Base-by-base conservation (phyloP, 2,797 vertebrate species). In the Staurois parvus region DNA sequence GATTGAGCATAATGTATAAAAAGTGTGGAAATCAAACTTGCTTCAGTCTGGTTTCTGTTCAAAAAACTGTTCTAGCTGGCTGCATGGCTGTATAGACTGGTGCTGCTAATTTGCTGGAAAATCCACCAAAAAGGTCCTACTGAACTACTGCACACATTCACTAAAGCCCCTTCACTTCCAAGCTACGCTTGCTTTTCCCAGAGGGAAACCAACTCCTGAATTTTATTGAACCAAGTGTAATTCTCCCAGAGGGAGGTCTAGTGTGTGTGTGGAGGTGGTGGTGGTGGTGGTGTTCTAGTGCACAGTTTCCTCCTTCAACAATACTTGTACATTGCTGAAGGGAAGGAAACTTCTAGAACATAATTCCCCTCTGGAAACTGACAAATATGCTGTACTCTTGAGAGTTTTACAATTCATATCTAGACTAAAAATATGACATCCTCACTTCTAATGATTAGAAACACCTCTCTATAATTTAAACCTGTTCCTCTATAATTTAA, bases 181-280 rank as follows among this genome's bases (percentile, higher is more conserved):
- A 59, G 21, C 21, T 8, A 8, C 30, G 26, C 7, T 45, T 74
- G n/a, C 24, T 24, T 70, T 37, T 4, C 32, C 34, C 34, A 40
- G 8, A 52, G 42, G 72, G 26, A 48, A 45, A 48, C 26, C 72
- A 34, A n/a, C 69, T 40, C 32, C 69, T n/a, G 72, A 74, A 48
- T 74, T 48, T 6, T 28, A 30, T 75, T 75, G 11, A 74, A 75
- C 72, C 30, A 75, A 75, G n/a, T 56, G 42, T 56, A 75, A 48
- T 52, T 75, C 72, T 75, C 72, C 42, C 72, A 52, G 5, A 75
- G 45, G 72, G 72, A 75, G 72, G 21, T 52, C 17, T 30, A 52
- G 72, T 19, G 29, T 10, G 37, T 9, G 37, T 7, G 8, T 9
- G n/a, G n/a, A n/a, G n/a, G n/a, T n/a, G n/a, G n/a, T n/a, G n/a